Conservation (phyloP, 2,113 vertebrate genomes). For the Tupaia chinensis region DNA sequence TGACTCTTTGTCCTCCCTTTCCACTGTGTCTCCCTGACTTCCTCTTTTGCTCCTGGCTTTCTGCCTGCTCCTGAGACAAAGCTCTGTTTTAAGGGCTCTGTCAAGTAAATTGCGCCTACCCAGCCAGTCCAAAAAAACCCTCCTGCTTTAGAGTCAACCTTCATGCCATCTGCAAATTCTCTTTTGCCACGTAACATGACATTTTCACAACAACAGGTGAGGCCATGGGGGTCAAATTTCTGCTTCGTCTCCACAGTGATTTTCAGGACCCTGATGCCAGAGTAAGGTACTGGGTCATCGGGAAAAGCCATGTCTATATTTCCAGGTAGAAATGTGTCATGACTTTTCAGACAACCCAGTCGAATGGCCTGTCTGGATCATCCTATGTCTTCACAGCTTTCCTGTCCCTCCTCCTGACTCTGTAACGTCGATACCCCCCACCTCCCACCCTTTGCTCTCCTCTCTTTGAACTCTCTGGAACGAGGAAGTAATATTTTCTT, state of each 20-base stretch:
- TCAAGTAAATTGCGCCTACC: neutral
- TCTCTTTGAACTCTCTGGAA: neutral
- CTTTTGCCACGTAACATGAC: neutral
- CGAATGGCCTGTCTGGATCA: too few species aligned
- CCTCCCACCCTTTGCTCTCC: neutral
- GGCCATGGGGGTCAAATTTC: neutral
- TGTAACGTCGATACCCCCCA: too few species aligned
- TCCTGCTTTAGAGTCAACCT: neutral
- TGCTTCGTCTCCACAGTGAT: neutral
- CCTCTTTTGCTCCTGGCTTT: neutral
- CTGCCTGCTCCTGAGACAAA: neutral
- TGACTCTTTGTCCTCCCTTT: neutral
- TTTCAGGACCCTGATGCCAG: too few species aligned
- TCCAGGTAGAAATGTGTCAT: too few species aligned
- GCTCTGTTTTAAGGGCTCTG: neutral
- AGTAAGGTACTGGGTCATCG: too few species aligned
- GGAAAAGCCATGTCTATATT: too few species aligned
- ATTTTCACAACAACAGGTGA: neutral
- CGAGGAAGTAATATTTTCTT: neutral
- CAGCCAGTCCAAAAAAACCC: neutral
- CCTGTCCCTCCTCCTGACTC: neutral
- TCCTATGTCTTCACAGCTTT: neutral
- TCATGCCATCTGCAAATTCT: neutral
- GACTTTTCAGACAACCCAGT: too few species aligned
- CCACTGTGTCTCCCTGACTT: neutral